Base-by-base conservation (phyloP, 2,113 vertebrate species). In the Hystrix brachyura region DNA sequence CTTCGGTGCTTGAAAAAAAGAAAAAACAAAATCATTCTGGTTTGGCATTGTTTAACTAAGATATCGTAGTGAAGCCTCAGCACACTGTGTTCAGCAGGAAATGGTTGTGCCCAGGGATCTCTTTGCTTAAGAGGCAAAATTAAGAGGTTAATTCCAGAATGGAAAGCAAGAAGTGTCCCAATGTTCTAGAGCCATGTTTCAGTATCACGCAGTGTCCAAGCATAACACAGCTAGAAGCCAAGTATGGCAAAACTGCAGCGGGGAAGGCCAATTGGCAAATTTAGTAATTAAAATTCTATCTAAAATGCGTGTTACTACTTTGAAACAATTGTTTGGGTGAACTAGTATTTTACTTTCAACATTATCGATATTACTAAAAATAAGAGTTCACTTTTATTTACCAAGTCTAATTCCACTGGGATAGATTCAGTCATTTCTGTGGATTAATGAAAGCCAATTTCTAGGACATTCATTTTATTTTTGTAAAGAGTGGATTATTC, bases 301-400 rank as follows among this genome's bases (percentile, higher is more conserved):
- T 81, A 88, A 93, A 93, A 88, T 87, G 38, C 17, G 80, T 34
- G 74, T 57, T 86, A 69, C 82, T 60, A 72, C 74, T 29, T 83
- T 84, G 27, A 94, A 91, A 86, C 10, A 95, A 32, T 55, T 79
- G 65, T 57, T 57, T 96, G 53, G 7, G 2, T 90, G 8, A 95
- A 79, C 10, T 79, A 87, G 79, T 95, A 34, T 57, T 34, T 81
- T 92, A 69, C 10, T 57, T 34, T 94, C 7, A 53, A 38, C 60
- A 48, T 74, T 80, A 62, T 29, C 48, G 67, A 48, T 67, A 85
- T 67, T 43, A 83, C 17, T 74, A 86, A 78, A 90, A 60, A 17
- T 79, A 53, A 55, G 25, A 12, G 5, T 82, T 76, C 59, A 46
- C 64, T 93, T 94, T 94, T 51, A 95, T 79, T 94, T 71, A 89